Conservation (phyloP, 1,140 invertebrate genomes). For the Berghia stephanieae region DNA sequence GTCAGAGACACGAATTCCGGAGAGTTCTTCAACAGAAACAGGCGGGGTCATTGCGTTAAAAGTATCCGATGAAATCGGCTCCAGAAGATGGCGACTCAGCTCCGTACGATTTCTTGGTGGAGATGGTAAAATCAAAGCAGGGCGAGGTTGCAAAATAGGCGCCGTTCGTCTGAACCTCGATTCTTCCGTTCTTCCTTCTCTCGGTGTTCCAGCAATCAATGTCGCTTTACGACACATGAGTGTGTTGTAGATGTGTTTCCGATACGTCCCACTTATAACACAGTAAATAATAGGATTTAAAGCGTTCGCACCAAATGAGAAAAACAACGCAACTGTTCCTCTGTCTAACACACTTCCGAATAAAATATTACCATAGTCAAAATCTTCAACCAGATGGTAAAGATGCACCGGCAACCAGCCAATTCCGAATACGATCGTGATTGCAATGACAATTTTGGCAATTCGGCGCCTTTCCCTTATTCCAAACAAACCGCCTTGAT, state of each 20-base stretch:
- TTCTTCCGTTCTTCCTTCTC: too few species aligned
- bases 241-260: slow-evolving; percentile 88
- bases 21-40: too few species aligned
- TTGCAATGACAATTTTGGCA: slow-evolving; percentile 85
- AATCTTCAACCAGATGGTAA: slow-evolving; percentile 82
- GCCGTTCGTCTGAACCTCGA: too few species aligned
- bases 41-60: too few species aligned
- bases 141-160: too few species aligned
- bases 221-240: too few species aligned
- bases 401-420: slow-evolving; percentile 86
- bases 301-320: slow-evolving; percentile 83
- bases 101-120: too few species aligned
- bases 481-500: slow-evolving; percentile 28
- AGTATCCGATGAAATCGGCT: too few species aligned
- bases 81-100: too few species aligned
- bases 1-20: too few species aligned
- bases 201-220: too few species aligned
- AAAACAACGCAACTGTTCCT: slow-evolving; percentile 73
- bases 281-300: slow-evolving; percentile 91
- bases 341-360: slow-evolving; percentile 81
- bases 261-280: slow-evolving; percentile 87
- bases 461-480: slow-evolving; percentile 68
- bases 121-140: too few species aligned
- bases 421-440: slow-evolving; percentile 87
- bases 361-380: slow-evolving; percentile 81